Evolutionary conservation across 2,888 invertebrate species (phyloP), one percentile per base, ranked within the genome.

Genomic region (Caenorhabditis sp.): DNA sequence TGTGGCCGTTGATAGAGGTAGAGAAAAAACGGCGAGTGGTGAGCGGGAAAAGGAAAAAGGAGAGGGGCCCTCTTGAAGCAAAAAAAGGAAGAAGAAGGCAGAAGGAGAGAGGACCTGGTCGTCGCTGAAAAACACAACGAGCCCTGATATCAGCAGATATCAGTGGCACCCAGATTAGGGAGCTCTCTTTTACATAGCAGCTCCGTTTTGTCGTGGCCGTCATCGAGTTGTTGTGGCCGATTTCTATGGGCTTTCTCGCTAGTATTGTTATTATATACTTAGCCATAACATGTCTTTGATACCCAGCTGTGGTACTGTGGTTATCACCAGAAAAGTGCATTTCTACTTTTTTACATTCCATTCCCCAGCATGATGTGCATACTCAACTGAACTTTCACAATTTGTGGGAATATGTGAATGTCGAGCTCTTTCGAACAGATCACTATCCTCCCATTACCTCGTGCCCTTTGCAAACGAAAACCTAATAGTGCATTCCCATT

Each of bases 71-170:
- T 64, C 70, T 59, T 41, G 68, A 76, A 76, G 68, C 68, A 47
- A 59, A 56, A 63, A 16, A 44, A 44, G 44, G n/a, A n/a, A n/a
- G n/a, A 63, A 70, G 70, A 63, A 63, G 77, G 47, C 28, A 19
- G 35, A 61, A 38, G 56, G 31, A 72, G 59, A 79, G 70, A 79
- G 70, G 79, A 70, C 70, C 77, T 63, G 69, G 77, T 63, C 69
- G 61, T 69, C 68, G 54, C 58, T 58, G 64, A 49, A 72, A 79
- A 79, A 79, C 79, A 79, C 77, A 79, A 70, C 79, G 77, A 77
- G 69, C 24, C 69, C 77, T 63, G 49, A 77, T 77, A 77, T 70
- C 77, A 70, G 77, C 61, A 51, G 75, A 66, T 66, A 75, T 75
- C 64, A 58, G 66, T 69, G 56, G 64, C 70, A 64, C 79, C 75